phyloP scores from a whole-genome alignment of 2,888 invertebrate genomes.

The Orthosia gracilis region DNA sequence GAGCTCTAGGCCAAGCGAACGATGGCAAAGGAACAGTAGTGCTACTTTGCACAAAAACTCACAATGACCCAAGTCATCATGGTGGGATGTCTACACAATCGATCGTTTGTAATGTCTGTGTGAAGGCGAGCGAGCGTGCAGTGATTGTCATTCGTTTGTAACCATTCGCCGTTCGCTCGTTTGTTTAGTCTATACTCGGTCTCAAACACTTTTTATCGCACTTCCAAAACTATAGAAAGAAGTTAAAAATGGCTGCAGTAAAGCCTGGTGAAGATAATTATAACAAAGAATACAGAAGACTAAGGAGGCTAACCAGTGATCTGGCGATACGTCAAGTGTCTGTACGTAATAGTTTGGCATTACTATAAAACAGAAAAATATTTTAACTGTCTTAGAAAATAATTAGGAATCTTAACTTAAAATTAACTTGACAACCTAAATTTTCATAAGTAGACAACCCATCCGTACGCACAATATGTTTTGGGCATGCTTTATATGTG shows the following conservation, averaged over 20 bases:
- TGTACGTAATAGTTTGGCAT: slow-evolving; percentile 88
- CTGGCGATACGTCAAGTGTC: slow-evolving; percentile 93
- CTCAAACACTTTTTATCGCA: slow-evolving; percentile 16
- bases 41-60: too few species aligned
- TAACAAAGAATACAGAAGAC: slow-evolving; percentile 93
- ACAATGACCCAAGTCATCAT: too few species aligned
- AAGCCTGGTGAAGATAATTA: slow-evolving; percentile 89
- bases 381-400: too few species aligned
- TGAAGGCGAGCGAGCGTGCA: neutral
- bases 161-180: neutral
- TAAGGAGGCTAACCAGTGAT: slow-evolving; percentile 93
- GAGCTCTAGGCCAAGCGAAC: too few species aligned
- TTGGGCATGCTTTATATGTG: too few species aligned
- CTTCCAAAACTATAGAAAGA: slow-evolving; percentile 23
- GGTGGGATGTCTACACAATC: too few species aligned
- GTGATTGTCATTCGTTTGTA: too few species aligned
- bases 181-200: neutral
- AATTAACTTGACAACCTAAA: too few species aligned
- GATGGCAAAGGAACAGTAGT: too few species aligned
- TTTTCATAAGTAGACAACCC: too few species aligned
- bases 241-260: slow-evolving; percentile 76
- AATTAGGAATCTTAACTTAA: too few species aligned
- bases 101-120: neutral
- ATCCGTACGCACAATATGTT: too few species aligned
- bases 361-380: neutral